A percentile compares a stretch with the other conserved stretches of the same genome.
Conservation (phyloP, 23 tunicate species). For the Pegea sp. region DNA sequence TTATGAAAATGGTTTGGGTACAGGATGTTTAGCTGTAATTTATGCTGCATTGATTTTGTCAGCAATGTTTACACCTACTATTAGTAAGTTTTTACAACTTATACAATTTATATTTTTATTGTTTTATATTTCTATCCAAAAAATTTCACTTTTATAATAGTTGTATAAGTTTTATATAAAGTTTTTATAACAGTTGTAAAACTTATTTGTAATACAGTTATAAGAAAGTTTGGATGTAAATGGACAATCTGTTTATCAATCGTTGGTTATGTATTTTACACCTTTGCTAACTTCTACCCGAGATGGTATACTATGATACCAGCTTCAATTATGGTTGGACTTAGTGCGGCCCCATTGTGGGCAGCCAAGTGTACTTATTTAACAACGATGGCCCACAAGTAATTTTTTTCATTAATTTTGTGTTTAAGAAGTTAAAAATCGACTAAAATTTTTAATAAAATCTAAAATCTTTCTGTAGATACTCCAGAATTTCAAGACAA, state of each 20-base stretch:
- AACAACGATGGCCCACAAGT: slow-evolving; percentile 64
- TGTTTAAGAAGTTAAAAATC: neutral
- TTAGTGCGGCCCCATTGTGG: slow-evolving; percentile 95
- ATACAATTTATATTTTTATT: no score
- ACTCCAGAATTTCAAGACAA: no score
- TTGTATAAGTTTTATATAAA: no score
- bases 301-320: slow-evolving; percentile 76
- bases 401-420: neutral
- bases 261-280: slow-evolving; percentile 63
- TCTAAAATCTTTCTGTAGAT: neutral
- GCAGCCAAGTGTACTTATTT: slow-evolving; percentile 80
- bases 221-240: slow-evolving; percentile 51
- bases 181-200: no score
- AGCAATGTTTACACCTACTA: neutral
- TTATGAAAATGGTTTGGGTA: neutral
- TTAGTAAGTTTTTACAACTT: neutral
- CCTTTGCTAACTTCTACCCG: slow-evolving; percentile 83
- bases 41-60: neutral
- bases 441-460: neutral
- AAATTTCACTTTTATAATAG: no score
- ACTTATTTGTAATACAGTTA: slow-evolving; percentile 19
- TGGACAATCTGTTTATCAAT: slow-evolving; percentile 75
- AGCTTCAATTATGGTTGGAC: slow-evolving; percentile 58
- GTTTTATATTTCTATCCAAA: no score
- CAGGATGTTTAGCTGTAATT: neutral